Conservation (phyloP, 2,797 vertebrate genomes). For the Hydrolagus colliei region DNA sequence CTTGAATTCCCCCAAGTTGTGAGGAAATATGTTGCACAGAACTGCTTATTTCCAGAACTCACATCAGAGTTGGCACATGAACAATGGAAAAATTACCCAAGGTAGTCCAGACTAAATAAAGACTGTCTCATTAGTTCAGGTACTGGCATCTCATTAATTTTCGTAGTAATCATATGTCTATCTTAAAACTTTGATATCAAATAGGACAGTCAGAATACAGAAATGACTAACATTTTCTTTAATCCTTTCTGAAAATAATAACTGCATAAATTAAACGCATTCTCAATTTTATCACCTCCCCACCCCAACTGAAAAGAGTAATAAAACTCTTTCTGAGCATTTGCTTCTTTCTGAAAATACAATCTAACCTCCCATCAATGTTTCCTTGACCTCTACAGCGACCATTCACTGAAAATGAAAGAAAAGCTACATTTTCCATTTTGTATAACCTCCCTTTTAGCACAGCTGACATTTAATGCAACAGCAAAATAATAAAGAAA, state of each 20-base stretch:
- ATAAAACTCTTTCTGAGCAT: background rate
- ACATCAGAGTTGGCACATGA: conserved; percentile 87
- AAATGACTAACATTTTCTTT: conserved; percentile 74
- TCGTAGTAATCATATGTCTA: conserved; percentile 91
- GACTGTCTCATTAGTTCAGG: conserved; percentile 95
- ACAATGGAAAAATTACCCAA: conserved; percentile 90
- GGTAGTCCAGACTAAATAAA: conserved; percentile 83
- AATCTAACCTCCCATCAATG: background rate
- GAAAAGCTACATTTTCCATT: conserved; percentile 41
- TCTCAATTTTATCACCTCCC: background rate
- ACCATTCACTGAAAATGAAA: conserved; percentile 36
- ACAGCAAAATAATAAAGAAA: conserved; percentile 38
- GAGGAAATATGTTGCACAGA: conserved; percentile 57
- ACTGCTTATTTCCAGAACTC: conserved; percentile 68
- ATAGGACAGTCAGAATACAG: background rate
- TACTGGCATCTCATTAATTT: conserved; percentile 89
- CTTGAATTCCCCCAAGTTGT: conserved; percentile 67
- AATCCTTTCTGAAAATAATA: conserved; percentile 71
- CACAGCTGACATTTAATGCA: conserved; percentile 44
- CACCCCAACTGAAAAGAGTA: background rate
- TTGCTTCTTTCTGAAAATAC: background rate
- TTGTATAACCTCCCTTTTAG: conserved; percentile 36
- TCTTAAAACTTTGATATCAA: conserved; percentile 52
- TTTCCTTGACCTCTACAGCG: background rate
- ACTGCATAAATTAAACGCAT: conserved; percentile 52